These are phyloP conservation scores for Cybosia mesomella DNA, from an alignment of 2,888 invertebrate species.

Conservation along the genomic window DNA sequence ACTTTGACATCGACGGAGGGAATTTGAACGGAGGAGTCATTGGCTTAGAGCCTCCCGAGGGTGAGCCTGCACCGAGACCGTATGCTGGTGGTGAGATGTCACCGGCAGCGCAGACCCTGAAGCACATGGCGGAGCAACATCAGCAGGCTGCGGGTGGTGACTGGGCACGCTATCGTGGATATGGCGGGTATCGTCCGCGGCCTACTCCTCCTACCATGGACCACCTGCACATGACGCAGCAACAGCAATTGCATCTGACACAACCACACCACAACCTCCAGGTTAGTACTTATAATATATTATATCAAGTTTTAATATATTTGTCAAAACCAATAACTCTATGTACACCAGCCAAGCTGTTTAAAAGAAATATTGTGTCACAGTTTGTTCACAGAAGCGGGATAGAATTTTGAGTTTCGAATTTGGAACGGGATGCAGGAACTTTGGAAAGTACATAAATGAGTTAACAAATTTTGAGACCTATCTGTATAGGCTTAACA, in stretches of 20 bases:
- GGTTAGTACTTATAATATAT: conserved; percentile 78
- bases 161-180: conserved; percentile 85
- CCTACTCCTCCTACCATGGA: conserved; percentile 76
- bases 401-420: no score
- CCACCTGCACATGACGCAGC: conserved; percentile 94
- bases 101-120: conserved; percentile 97
- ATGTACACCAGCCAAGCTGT: no score
- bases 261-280: conserved; percentile 94
- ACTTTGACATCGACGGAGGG: conserved; percentile 89
- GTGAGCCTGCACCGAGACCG: conserved; percentile 78
- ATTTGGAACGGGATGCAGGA: no score
- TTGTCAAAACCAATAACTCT: not conserved
- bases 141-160: conserved; percentile 91
- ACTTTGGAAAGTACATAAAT: no score
- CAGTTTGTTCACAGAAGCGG: no score
- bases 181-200: conserved; percentile 82
- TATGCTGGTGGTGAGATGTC: conserved; percentile 91
- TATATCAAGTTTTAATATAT: conserved; percentile 5
- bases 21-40: conserved; percentile 70
- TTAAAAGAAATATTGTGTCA: no score
- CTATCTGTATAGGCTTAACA: no score
- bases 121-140: conserved; percentile 99
- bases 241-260: conserved; percentile 94
- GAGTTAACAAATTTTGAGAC: no score
- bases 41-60: conserved; percentile 80